Conservation (phyloP, 2,113 vertebrate genomes). For the Aythya baeri region DNA sequence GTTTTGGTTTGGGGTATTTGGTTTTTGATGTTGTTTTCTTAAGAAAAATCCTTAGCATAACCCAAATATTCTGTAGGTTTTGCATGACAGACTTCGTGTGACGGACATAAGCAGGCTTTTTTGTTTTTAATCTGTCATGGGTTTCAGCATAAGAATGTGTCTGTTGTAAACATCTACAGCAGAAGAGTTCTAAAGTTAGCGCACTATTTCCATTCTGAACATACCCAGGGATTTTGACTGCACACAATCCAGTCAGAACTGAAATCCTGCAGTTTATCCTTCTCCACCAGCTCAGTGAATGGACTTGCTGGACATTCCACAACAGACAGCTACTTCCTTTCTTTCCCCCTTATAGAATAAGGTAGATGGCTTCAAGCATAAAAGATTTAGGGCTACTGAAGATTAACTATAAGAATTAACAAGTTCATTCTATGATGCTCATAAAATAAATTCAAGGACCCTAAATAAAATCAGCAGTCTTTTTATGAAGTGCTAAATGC, state of each 20-base stretch:
- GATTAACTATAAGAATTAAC: background rate
- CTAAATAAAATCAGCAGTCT: background rate
- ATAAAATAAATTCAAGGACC: background rate
- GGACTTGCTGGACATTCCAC: background rate
- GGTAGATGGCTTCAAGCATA: background rate
- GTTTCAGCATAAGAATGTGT: background rate
- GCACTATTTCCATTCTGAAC: background rate
- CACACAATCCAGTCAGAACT: background rate
- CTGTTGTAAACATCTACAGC: constrained; percentile 10
- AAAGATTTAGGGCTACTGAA: background rate
- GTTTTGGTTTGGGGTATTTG: background rate
- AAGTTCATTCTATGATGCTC: background rate
- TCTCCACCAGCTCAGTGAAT: background rate
- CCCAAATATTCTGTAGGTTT: background rate
- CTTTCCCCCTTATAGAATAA: background rate
- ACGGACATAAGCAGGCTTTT: background rate
- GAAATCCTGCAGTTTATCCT: background rate
- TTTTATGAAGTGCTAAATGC: background rate
- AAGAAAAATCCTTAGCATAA: background rate
- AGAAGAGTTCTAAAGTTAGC: background rate
- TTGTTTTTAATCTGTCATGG: background rate
- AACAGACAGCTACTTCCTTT: background rate
- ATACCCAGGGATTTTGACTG: background rate
- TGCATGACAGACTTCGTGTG: background rate
- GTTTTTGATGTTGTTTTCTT: background rate